These are phyloP conservation scores for Dendrolimus punctatus DNA, from an alignment of 1,140 invertebrate species.

Conservation along the genomic window DNA sequence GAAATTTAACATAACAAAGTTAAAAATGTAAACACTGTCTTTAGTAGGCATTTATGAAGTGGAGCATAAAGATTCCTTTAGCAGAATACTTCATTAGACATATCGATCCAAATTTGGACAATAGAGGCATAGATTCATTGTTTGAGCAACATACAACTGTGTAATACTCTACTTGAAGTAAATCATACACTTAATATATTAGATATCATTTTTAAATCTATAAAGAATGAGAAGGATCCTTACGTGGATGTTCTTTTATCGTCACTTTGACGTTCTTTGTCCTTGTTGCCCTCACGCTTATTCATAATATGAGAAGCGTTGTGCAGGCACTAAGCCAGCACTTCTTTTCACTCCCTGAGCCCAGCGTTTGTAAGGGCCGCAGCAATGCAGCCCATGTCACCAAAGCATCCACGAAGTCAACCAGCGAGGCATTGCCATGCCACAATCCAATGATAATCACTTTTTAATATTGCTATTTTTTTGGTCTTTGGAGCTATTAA, in stretches of 20 bases:
- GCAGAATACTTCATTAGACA: too few species aligned
- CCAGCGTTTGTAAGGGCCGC: conserved; percentile 46
- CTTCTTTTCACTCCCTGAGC: conserved; percentile 49
- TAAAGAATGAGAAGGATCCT: conserved; percentile 20
- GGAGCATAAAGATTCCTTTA: too few species aligned
- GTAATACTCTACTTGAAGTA: too few species aligned
- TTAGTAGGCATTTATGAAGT: too few species aligned
- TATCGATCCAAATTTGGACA: too few species aligned
- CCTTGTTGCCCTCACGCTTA: conserved; percentile 66
- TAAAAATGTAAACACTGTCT: too few species aligned
- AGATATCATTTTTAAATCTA: not conserved
- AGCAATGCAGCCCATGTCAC: conserved; percentile 55
- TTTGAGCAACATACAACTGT: too few species aligned
- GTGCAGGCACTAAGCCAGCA: conserved; percentile 58
- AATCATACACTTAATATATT: too few species aligned
- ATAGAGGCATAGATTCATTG: too few species aligned
- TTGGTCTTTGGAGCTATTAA: conserved; percentile 31
- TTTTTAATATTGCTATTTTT: conserved; percentile 45
- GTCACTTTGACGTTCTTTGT: conserved; percentile 67
- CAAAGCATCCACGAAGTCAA: conserved; percentile 35
- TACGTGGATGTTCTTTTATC: conserved; percentile 67
- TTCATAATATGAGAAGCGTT: conserved; percentile 66
- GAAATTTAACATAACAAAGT: too few species aligned
- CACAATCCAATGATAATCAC: conserved; percentile 45
- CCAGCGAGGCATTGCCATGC: conserved; percentile 44